Percentiles rank a stretch among this genome's conserved stretches.
Evolutionary conservation across 2,888 invertebrate genomes (phyloP).

Genomic region (Oligia fasciuncula): DNA sequence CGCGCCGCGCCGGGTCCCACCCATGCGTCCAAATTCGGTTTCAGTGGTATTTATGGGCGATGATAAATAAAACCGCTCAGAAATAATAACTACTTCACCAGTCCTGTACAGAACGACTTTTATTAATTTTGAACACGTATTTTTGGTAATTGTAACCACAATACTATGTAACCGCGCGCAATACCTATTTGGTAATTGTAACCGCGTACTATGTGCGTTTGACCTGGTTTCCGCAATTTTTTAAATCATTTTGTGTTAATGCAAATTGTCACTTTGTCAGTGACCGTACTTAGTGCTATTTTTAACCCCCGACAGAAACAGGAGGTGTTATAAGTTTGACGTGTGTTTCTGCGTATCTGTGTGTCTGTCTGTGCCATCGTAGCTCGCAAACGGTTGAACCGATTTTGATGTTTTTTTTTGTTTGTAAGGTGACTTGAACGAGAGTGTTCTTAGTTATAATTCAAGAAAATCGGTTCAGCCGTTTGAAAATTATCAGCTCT

Average conservation of each 20-base stretch:
- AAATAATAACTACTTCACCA: slow-evolving; percentile 61
- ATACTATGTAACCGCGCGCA: background rate
- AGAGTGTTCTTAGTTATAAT: too few relatives aligned
- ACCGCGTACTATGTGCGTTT: background rate
- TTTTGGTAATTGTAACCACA: slow-evolving; percentile 38
- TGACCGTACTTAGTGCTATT: background rate
- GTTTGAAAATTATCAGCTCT: too few relatives aligned
- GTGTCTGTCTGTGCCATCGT: too few relatives aligned
- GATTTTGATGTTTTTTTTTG: too few relatives aligned
- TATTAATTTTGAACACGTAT: slow-evolving; percentile 46
- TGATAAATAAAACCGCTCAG: slow-evolving; percentile 61
- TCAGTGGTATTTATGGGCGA: slow-evolving; percentile 58
- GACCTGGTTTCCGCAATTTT: slow-evolving; percentile 14
- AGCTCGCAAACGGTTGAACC: too few relatives aligned
- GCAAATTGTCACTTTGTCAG: background rate
- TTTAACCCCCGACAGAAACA: too few relatives aligned
- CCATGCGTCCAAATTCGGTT: slow-evolving; percentile 59
- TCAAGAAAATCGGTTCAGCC: too few relatives aligned
- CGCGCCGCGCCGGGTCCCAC: slow-evolving; percentile 35
- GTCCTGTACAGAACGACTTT: slow-evolving; percentile 45
- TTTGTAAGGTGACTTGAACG: too few relatives aligned
- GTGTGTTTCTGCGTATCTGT: too few relatives aligned
- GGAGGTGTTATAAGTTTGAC: too few relatives aligned
- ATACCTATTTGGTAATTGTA: too few relatives aligned
- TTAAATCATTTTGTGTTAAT: slow-evolving; percentile 21